These are phyloP conservation scores for Anaspis maculata DNA, from an alignment of 2,888 invertebrate species.

Conservation along the genomic window DNA sequence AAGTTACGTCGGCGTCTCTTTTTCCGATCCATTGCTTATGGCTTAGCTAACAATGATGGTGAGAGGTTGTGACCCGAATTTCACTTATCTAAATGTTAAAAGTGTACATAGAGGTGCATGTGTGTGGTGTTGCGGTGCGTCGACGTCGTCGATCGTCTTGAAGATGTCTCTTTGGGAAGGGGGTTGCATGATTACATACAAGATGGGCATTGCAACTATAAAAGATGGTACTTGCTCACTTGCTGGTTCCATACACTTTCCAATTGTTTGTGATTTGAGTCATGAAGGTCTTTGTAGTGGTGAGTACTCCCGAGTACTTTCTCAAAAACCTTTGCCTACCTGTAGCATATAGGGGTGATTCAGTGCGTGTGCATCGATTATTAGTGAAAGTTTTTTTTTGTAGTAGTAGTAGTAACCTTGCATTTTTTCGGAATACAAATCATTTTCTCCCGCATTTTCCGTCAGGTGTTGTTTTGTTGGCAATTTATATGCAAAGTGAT, in stretches of 20 bases:
- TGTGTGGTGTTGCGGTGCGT: conserved; percentile 2
- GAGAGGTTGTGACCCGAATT: conserved; percentile 20
- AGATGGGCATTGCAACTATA: conserved; percentile 24
- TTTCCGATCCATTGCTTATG: too few species aligned
- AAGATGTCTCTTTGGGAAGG: conserved; percentile 7
- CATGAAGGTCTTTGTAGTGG: conserved; percentile 35
- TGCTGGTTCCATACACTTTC: conserved; percentile 24
- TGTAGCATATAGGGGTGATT: too few species aligned
- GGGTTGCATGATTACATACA: conserved; percentile 24
- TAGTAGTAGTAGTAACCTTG: too few species aligned
- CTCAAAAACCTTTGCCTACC: too few species aligned
- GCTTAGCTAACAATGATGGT: conserved; percentile 17
- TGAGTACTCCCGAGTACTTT: conserved; percentile 21
- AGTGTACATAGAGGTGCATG: conserved; percentile 7
- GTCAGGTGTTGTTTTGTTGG: too few species aligned
- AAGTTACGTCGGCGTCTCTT: too few species aligned
- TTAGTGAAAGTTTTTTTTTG: too few species aligned
- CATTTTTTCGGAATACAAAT: too few species aligned
- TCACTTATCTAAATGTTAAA: conserved; percentile 27
- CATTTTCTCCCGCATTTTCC: too few species aligned
- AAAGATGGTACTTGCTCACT: conserved; percentile 26
- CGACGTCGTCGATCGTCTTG: too few species aligned
- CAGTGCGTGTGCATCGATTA: too few species aligned
- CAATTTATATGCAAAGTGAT: too few species aligned
- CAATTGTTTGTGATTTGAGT: conserved; percentile 25